Percentiles rank a stretch among this genome's conserved stretches.
Conservation (phyloP, 2,113 vertebrate genomes). For the Corydoras maculifer region DNA sequence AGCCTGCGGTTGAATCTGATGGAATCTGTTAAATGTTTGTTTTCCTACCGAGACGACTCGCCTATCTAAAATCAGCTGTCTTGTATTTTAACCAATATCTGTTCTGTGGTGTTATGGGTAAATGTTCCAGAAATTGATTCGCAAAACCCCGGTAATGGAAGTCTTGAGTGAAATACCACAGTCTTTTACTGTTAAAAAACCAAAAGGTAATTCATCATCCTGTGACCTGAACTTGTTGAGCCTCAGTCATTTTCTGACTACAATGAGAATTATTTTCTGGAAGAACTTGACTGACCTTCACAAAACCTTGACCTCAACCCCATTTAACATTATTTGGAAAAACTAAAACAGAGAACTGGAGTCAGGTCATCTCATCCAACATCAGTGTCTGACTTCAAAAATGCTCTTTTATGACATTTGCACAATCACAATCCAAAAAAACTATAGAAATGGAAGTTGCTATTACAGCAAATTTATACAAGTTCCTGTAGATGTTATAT, state of each 20-base stretch:
- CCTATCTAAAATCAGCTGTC: neutral
- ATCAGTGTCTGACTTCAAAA: no score
- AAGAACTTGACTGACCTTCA: no score
- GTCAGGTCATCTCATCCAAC: no score
- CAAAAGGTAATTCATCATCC: slow-evolving; percentile 37
- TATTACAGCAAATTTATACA: no score
- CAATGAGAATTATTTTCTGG: no score
- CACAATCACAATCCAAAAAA: no score
- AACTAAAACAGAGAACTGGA: no score
- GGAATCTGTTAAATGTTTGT: slow-evolving; percentile 1
- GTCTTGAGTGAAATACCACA: slow-evolving; percentile 17
- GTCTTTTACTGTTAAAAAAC: slow-evolving; percentile 33
- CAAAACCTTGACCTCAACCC: no score
- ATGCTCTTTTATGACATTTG: no score
- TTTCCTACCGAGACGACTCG: neutral
- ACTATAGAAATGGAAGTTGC: no score
- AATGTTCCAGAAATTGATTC: neutral
- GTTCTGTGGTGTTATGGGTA: neutral
- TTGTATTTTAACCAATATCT: slow-evolving; percentile 2
- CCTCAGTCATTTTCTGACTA: slow-evolving; percentile 22
- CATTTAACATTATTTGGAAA: no score
- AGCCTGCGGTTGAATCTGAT: neutral
- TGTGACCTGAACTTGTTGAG: slow-evolving; percentile 2
- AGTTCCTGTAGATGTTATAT: no score
- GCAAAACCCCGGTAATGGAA: slow-evolving; percentile 11